These are phyloP conservation scores for Upupa epops DNA, from an alignment of 2,113 vertebrate genomes.

Conservation along the genomic window DNA sequence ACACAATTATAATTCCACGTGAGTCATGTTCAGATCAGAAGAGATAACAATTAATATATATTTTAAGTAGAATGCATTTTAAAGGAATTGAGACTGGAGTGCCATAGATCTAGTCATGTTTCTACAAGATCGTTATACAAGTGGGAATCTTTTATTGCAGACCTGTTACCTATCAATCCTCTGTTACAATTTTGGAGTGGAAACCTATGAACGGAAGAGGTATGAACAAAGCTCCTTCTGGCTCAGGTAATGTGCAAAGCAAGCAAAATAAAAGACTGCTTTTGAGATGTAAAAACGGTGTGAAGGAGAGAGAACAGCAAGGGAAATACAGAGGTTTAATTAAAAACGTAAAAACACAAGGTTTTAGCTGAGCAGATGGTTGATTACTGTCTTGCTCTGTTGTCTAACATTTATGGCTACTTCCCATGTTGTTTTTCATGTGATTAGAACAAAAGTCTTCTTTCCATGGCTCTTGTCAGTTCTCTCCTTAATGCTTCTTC, in stretches of 20 bases:
- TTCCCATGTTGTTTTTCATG: background rate
- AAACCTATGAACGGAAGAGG: constrained; percentile 77
- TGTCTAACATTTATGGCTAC: background rate
- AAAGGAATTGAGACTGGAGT: background rate
- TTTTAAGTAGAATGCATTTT: constrained; percentile 26
- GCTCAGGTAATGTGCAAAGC: constrained; percentile 83
- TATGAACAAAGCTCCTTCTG: constrained; percentile 89
- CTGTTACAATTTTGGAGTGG: constrained; percentile 93
- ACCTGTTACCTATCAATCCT: constrained; percentile 83
- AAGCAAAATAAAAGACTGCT: background rate
- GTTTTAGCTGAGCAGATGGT: background rate
- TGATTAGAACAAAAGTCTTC: background rate
- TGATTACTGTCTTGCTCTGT: background rate
- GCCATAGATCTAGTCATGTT: background rate
- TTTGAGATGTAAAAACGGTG: background rate
- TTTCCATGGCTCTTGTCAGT: background rate
- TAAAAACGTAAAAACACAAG: background rate
- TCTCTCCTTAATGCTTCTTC: background rate
- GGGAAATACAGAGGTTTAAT: background rate
- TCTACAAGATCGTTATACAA: background rate
- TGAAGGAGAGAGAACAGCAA: background rate
- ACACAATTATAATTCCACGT: background rate
- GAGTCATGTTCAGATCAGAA: background rate
- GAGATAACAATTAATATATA: background rate
- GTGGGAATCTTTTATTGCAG: constrained; percentile 69